Evolutionary conservation across 2,113 vertebrate species (phyloP).

Genomic region (Zapornia atra): DNA sequence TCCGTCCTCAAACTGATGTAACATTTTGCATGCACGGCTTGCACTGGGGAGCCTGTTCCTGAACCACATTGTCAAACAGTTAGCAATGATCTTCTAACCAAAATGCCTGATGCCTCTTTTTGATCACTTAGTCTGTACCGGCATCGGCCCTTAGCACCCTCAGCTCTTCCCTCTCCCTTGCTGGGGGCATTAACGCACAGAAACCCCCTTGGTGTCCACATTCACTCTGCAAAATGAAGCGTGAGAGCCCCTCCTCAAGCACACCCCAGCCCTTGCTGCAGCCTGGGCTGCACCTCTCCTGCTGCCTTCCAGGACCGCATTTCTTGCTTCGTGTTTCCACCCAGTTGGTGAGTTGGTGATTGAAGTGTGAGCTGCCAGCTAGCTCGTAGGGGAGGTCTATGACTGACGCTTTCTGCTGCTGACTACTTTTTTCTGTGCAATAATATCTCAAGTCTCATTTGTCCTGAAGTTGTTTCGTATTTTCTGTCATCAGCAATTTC

Average conservation of each 20-base stretch:
- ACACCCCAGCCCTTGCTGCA: not conserved
- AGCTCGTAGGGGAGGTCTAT: not conserved
- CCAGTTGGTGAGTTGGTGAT: not conserved
- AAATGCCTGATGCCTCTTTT: not conserved
- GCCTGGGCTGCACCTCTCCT: not conserved
- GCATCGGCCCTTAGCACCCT: not conserved
- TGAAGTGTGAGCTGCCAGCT: not conserved
- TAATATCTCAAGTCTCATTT: not conserved
- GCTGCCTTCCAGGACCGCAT: not conserved
- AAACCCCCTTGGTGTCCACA: not conserved
- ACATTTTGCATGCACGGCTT: not conserved
- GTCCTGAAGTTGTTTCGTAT: not conserved
- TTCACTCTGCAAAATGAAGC: not conserved
- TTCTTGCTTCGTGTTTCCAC: not conserved
- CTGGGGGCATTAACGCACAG: not conserved
- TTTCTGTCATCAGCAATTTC: conserved; percentile 45
- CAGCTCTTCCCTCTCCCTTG: not conserved
- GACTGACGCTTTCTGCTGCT: not conserved
- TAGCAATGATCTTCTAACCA: not conserved
- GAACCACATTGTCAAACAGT: not conserved
- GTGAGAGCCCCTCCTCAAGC: not conserved
- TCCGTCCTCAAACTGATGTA: not conserved
- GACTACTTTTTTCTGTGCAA: not conserved
- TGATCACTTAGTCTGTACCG: not conserved
- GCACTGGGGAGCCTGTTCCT: not conserved